Evolutionary conservation across 2,888 invertebrate genomes (phyloP), one percentile per base, ranked within the genome.

Genomic region (Ferrisia virgata): DNA sequence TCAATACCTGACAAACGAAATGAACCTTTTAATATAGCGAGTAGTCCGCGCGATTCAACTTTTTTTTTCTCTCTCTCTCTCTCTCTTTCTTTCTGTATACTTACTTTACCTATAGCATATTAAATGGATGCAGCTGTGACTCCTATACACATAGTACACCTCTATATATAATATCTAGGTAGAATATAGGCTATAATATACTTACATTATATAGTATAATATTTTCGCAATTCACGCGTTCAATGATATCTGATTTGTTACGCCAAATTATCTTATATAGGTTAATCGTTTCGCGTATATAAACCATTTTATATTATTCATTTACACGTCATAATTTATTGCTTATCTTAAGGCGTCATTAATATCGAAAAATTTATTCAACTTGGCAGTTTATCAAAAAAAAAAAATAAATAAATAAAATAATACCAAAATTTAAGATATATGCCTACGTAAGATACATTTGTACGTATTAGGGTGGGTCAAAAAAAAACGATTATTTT

Each of bases 211-310:
- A 53, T 40, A 8, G 2, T 64, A 69, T 18, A 11, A n/a, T 6
- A 36, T 76, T 76, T 72, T 31, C 72, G 72, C 72, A 72, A 72
- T 72, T 72, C 72, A 72, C 72, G 58, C 58, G 72, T 72, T 72
- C 72, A 72, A 72, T 72, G 72, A 72, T 72, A 72, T 72, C 72
- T 72, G 72, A 72, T 72, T 72, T 33, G 72, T 72, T 72, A 72
- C 72, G 72, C 72, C 72, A 72, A 72, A 72, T 72, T 72, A 72
- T 72, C 72, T 72, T 72, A 72, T 72, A 25, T 72, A 72, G 72
- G 72, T 72, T 72, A 72, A 72, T 72, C 72, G 72, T 72, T 72
- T 64, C 58, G 58, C 25, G 13, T 5, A 4, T 58, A 72, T 33
- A 33, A n/a, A 9, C 33, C n/a, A 22, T 72, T 72, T 72, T n/a